Conservation (phyloP, 2,797 vertebrate genomes). For the Melanotaenia parkinsoni region DNA sequence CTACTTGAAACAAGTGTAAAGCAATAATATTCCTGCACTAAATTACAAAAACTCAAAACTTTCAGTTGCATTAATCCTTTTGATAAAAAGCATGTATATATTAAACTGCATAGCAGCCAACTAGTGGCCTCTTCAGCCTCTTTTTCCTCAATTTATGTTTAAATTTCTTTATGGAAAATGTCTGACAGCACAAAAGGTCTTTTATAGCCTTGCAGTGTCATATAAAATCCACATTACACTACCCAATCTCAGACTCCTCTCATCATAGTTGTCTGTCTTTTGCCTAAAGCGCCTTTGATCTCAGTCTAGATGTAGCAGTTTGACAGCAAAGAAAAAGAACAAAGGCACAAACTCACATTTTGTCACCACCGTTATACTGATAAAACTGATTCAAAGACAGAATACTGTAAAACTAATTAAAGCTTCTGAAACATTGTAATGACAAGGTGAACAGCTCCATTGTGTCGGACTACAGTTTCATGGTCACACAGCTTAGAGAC, state of each 20-base stretch:
- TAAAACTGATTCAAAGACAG: conserved; percentile 12
- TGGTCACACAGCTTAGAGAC: not conserved
- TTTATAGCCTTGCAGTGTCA: not conserved
- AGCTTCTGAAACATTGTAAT: conserved; percentile 26
- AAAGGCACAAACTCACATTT: conserved; percentile 31
- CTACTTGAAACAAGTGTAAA: not conserved
- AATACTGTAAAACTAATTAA: conserved; percentile 11
- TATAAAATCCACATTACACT: not conserved
- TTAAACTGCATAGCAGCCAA: not conserved
- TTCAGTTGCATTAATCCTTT: too few relatives aligned
- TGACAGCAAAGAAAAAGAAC: conserved; percentile 6
- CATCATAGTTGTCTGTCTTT: conserved; percentile 17
- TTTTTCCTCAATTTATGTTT: not conserved
- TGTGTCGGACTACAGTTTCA: conserved; percentile 8
- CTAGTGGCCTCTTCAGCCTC: not conserved
- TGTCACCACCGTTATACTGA: conserved; percentile 21
- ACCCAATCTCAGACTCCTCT: conserved; percentile 19
- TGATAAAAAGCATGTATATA: too few relatives aligned
- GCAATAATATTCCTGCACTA: not conserved
- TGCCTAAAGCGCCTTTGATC: conserved; percentile 24
- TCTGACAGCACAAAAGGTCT: conserved; percentile 4
- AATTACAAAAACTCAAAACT: not conserved
- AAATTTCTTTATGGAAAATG: not conserved
- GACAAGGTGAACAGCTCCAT: conserved; percentile 28
- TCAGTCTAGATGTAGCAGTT: not conserved